These are phyloP conservation scores for Glaucidium brasilianum DNA, from an alignment of 2,113 vertebrate genomes.

Conservation along the genomic window DNA sequence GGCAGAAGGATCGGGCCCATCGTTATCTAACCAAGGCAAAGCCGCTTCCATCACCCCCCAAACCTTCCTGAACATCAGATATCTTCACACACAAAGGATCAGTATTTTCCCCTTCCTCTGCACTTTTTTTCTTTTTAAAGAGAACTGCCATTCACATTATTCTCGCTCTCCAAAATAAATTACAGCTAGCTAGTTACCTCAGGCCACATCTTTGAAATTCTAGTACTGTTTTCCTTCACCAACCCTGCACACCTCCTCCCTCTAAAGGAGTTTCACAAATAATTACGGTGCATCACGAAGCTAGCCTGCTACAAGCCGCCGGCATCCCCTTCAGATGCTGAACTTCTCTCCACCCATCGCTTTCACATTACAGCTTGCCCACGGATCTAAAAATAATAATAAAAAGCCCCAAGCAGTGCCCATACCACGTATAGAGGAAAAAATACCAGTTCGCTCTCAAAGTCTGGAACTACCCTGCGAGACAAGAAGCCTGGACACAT, in stretches of 20 bases:
- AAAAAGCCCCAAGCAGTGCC: not conserved
- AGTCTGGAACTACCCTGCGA: not conserved
- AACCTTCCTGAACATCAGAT: not conserved
- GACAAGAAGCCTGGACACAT: not conserved
- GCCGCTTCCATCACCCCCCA: not conserved
- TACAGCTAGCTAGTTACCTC: slow-evolving; percentile 3
- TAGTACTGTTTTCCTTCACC: not conserved
- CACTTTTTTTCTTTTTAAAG: not conserved
- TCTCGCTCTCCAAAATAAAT: not conserved
- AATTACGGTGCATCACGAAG: not conserved
- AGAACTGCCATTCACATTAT: not conserved
- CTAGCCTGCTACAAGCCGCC: not conserved
- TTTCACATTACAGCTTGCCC: not conserved
- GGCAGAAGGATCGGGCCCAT: not conserved
- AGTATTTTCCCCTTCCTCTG: not conserved
- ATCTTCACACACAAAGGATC: not conserved
- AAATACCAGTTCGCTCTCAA: not conserved
- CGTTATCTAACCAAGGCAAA: not conserved
- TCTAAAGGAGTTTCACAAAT: not conserved
- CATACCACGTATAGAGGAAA: accelerated
- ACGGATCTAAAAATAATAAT: not conserved
- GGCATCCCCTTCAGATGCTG: not conserved
- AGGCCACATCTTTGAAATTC: slow-evolving; percentile 19
- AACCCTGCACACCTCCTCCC: not conserved
- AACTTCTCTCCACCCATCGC: slow-evolving; percentile 9